Evolutionary conservation across 2,888 invertebrate genomes (phyloP), one percentile per base, ranked within the genome.

Genomic region (Luffia ferchaultella): DNA sequence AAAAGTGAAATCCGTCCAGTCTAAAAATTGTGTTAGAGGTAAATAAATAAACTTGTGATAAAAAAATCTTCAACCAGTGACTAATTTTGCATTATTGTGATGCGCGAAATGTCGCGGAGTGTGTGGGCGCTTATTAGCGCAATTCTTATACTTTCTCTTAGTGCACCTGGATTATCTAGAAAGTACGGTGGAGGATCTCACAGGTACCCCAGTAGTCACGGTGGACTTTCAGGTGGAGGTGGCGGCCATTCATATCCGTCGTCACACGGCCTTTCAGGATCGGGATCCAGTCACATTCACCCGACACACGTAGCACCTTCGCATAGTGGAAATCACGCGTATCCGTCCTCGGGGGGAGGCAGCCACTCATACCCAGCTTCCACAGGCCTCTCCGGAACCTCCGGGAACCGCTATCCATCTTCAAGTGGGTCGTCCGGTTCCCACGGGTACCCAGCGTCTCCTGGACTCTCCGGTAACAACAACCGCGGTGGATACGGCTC

Each of bases 181-280:
- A n/a, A n/a, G n/a, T n/a, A n/a, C n/a, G n/a, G n/a, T 56, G 60
- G 60, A 55, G 57, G 55, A 56, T 60, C 53, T 40, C 53, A 53
- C 45, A 46, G 46, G 16, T 53, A 53, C 18, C 53, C 53, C n/a
- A 43, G 41, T 17, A 51, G 51, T 1, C 41, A 16, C 42, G 48
- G 53, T 42, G 53, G 53, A 0, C 44, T 53, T 12, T 53, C 53
- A 15, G 53, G 53, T 18, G 46, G 47, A 18, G 59, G 60, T 54
- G 58, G 68, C 15, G 56, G 63, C 40, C 69, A 68, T 53, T 60
- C 62, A 50, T 69, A 73, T 57, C 70, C 74, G 7, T 68, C 73
- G 5, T 61, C 59, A 51, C 65, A 67, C 1, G 65, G 53, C 41
- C 41, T 50, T 15, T 51, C 53, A 1, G 53, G 51, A 16, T 18